Evolutionary conservation across 2,888 invertebrate genomes (phyloP), one percentile per base, ranked within the genome.

Genomic region (Parochlus steinenii): DNA sequence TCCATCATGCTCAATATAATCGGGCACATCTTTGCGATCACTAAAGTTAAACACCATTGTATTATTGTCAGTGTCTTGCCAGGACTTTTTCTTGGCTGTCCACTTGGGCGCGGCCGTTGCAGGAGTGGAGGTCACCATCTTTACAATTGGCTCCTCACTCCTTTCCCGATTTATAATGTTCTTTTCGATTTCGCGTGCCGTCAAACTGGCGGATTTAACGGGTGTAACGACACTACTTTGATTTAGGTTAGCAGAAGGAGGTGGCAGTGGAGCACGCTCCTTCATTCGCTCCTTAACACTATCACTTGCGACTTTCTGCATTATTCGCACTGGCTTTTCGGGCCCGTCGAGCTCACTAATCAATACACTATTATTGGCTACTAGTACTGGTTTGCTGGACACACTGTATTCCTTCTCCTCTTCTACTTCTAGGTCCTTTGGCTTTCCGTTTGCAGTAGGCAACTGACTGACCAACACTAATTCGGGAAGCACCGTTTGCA

Each of bases 1-100:
- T 46, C 82, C 83, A 64, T 87, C 86, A 62, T 86, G 85, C 56
- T 83, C 83, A 52, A 89, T 81, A 61, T 89, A 86, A 66, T 87
- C 83, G 33, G 87, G 87, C 49, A 86, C 82, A 50, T 80, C 80
- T 59, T 79, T 80, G 51, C 79, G 71, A 58, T 72, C 67, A 45
- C 77, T 79, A 61, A 87, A 89, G 64, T 87, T 83, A 63, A 87
- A 87, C 44, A 85, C 81, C 62, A 85, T 74, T 19, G 74, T 68
- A 45, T 78, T 76, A 46, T 72, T 76, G 50, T 69, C 63, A 44
- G 69, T 63, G 40, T 56, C 42, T 32, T 36, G 28, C 37, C 39
- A 26, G 45, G 46, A 27, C 47, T 49, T n/a, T 49, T 47, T 20
- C 49, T 34, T 34, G n/a, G 28, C 58, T 55, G 48, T 56, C 59